Evolutionary conservation across 2,113 vertebrate genomes (phyloP).

Genomic region (Pterocles gutturalis): DNA sequence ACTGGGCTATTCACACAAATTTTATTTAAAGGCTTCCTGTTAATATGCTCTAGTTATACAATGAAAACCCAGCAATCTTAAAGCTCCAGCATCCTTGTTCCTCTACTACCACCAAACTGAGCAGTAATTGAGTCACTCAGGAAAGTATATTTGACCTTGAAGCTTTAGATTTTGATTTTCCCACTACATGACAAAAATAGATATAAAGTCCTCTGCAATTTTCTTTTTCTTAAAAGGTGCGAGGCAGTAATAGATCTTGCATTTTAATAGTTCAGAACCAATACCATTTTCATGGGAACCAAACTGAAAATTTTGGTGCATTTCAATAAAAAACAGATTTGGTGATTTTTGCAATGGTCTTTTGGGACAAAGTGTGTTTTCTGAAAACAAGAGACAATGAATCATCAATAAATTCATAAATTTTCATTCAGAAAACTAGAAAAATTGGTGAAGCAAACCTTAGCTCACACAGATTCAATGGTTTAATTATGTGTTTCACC

Average conservation of each 20-base stretch:
- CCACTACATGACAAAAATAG: background rate
- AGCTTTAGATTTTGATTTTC: conserved; percentile 54
- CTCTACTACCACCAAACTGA: conserved; percentile 60
- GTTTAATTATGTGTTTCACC: conserved; percentile 58
- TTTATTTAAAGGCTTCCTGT: conserved; percentile 71
- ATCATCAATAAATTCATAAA: conserved; percentile 32
- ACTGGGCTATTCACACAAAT: conserved; percentile 52
- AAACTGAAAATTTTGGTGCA: background rate
- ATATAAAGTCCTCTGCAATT: background rate
- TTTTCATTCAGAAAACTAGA: conserved; percentile 43
- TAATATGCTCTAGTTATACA: conserved; percentile 67
- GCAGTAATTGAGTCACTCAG: conserved; percentile 44
- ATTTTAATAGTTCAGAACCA: background rate
- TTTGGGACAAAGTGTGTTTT: conserved; percentile 19
- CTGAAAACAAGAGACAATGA: conserved; percentile 4
- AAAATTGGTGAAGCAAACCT: conserved; percentile 48
- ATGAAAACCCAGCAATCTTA: conserved; percentile 60
- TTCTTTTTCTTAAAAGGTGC: background rate
- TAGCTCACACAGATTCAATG: conserved; percentile 1
- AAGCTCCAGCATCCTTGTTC: conserved; percentile 48
- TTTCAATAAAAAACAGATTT: background rate
- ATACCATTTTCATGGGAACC: background rate
- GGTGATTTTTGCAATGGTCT: background rate
- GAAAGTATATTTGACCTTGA: conserved; percentile 60
- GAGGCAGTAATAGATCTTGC: background rate